Evolutionary conservation across 1,140 invertebrate genomes (phyloP), one percentile per base, ranked within the genome.

Genomic region (Globodera rostochiensis): DNA sequence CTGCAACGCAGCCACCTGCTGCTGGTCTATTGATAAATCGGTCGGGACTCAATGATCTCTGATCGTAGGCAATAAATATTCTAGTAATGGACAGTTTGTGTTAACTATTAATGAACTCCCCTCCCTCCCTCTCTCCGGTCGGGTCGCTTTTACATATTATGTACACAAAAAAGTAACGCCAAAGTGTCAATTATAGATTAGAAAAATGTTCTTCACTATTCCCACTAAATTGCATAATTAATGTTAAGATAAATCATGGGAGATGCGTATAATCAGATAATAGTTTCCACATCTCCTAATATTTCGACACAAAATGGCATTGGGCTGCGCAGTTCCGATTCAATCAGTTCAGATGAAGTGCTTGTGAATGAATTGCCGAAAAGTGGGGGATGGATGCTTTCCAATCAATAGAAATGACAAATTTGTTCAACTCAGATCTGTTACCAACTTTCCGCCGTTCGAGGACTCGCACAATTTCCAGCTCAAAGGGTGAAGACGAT

Each of bases 401-500:
- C 60, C 21, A 7, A 11, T 70, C 19, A 53, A 53, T 11, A 53
- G 15, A 3, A 45, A 70, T 70, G 11, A 13, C 13, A 70, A 45
- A 70, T 3, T 70, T 70, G 9, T 15, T 70, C 9, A 25, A 25
- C 25, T n/a, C n/a, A 70, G 67, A 70, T 70, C n/a, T 70, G 19
- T 70, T 70, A n/a, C 67, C n/a, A 25, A n/a, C 67, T 45, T 21
- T 7, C 1, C 67, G 50, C 5, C n/a, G n/a, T 46, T 36, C 50
- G 19, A 73, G 84, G n/a, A 73, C 66, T 13, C 73, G 84, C 25
- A 83, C 84, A 19, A 85, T 84, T 49, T 84, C 84, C 13, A 60
- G 67, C 45, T 73, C 64, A n/a, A 84, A 85, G 64, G 46, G 64
- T 0, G 83, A 84, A 47, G 84, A 84, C n/a, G 81, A 84, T 70